Conservation (phyloP, 1,140 invertebrate genomes). For the Drosophila melanogaster region DNA sequence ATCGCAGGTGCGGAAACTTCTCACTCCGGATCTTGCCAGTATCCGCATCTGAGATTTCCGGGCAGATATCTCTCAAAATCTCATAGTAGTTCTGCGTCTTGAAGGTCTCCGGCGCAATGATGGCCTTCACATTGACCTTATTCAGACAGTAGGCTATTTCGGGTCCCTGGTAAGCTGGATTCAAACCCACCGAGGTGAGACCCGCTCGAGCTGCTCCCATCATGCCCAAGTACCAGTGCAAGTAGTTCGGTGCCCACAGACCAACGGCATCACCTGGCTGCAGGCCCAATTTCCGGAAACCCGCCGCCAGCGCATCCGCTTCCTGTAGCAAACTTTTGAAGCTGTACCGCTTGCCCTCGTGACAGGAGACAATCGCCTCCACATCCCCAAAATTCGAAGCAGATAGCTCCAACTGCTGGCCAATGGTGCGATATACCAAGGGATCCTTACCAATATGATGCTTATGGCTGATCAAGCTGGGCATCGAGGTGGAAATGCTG, state of each 20-base stretch:
- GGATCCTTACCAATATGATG: constrained; percentile 86
- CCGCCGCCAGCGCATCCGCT: constrained; percentile 92
- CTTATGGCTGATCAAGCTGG: constrained; percentile 35
- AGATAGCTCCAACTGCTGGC: constrained; percentile 86
- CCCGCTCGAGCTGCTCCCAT: constrained; percentile 93
- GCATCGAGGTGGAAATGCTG: constrained; percentile 37
- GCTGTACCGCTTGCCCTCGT: constrained; percentile 87
- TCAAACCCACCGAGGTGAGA: constrained; percentile 92
- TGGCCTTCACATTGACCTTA: constrained; percentile 90
- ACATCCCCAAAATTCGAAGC: constrained; percentile 86
- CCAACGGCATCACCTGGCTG: constrained; percentile 93
- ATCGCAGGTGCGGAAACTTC: constrained; percentile 85
- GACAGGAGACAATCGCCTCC: constrained; percentile 87
- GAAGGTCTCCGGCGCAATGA: constrained; percentile 89
- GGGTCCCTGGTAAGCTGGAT: constrained; percentile 91
- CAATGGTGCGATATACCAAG: constrained; percentile 87
- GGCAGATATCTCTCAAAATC: constrained; percentile 86
- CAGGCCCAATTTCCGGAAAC: constrained; percentile 91
- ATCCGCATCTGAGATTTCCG: constrained; percentile 83
- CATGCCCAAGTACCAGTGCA: constrained; percentile 92
- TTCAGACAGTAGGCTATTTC: constrained; percentile 93
- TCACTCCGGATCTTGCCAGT: constrained; percentile 70
- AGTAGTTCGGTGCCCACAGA: constrained; percentile 94
- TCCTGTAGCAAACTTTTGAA: constrained; percentile 88
- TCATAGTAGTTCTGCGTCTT: constrained; percentile 90